Evolutionary conservation across 1,140 invertebrate genomes (phyloP).

Genomic region (Macrosteles quadrilineatus): DNA sequence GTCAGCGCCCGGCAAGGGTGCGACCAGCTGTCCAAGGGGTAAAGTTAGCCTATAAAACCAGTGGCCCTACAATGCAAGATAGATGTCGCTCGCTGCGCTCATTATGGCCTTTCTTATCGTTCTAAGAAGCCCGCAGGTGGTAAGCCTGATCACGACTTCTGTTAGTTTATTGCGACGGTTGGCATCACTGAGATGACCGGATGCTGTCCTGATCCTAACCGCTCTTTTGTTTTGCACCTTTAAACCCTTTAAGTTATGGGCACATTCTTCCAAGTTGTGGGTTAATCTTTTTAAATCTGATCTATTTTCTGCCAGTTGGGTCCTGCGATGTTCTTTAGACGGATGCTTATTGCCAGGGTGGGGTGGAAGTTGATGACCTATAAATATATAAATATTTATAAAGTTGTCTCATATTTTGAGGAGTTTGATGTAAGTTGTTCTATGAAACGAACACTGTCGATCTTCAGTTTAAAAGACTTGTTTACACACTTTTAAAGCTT

Average conservation of each 20-base stretch:
- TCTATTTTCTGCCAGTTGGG: no score
- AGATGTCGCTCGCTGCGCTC: conserved; percentile 21
- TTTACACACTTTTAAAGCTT: no score
- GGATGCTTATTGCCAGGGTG: no score
- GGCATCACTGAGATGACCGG: conserved; percentile 20
- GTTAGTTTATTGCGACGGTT: conserved; percentile 22
- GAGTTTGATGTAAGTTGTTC: no score
- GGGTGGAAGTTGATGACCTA: no score
- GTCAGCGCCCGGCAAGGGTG: conserved; percentile 8
- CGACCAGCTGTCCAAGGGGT: conserved; percentile 7
- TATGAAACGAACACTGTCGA: no score
- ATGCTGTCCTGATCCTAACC: conserved; percentile 16
- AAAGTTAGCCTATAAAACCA: conserved; percentile 18
- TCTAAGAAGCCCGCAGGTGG: conserved; percentile 14
- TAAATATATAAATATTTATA: no score
- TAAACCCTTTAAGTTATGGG: conserved; percentile 23
- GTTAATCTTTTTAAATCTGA: no score
- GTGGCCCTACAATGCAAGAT: conserved; percentile 18
- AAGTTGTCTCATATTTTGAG: no score
- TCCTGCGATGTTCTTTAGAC: no score
- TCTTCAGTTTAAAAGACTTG: no score
- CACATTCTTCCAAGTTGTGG: no score
- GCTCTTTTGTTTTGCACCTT: background rate
- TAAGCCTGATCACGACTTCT: conserved; percentile 3
- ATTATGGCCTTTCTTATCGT: conserved; percentile 26